phyloP scores from a whole-genome alignment of 2,888 invertebrate genomes.

The Opisthograptis luteolata region DNA sequence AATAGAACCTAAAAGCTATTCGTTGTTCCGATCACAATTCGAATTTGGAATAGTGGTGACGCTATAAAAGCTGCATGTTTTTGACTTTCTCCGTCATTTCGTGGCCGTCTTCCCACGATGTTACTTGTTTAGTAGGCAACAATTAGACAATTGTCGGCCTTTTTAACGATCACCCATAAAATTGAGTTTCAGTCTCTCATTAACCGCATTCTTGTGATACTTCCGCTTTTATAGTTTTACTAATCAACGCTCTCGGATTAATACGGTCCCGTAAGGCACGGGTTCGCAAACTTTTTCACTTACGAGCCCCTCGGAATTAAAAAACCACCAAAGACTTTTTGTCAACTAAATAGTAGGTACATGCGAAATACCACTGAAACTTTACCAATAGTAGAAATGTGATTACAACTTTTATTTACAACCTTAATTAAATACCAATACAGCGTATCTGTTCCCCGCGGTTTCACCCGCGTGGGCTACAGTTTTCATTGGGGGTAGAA shows the following conservation, averaged over 20 bases:
- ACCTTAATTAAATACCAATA: too few species aligned
- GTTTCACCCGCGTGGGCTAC: too few species aligned
- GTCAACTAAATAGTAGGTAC: too few species aligned
- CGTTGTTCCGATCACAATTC: slow-evolving; percentile 72
- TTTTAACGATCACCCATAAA: slow-evolving; percentile 81
- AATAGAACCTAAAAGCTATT: slow-evolving; percentile 72
- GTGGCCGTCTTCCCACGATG: slow-evolving; percentile 77
- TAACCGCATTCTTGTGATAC: slow-evolving; percentile 83
- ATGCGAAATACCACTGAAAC: too few species aligned
- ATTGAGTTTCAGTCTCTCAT: slow-evolving; percentile 80
- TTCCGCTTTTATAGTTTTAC: slow-evolving; percentile 84
- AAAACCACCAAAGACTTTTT: too few species aligned
- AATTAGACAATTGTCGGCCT: slow-evolving; percentile 83
- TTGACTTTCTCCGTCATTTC: slow-evolving; percentile 77
- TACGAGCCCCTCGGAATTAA: not conserved
- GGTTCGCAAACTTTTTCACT: slow-evolving; percentile 8
- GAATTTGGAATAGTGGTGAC: slow-evolving; percentile 61
- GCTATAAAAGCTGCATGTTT: slow-evolving; percentile 54
- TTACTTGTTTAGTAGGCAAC: slow-evolving; percentile 73
- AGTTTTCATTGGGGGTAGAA: too few species aligned
- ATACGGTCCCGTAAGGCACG: slow-evolving; percentile 62
- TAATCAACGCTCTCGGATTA: slow-evolving; percentile 82
- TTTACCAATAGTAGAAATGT: too few species aligned
- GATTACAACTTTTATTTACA: too few species aligned
- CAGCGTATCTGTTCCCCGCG: too few species aligned